Percentiles rank a stretch among this genome's conserved stretches.
Conservation (phyloP, 2,797 vertebrate species). For the Scolopax rusticola region DNA sequence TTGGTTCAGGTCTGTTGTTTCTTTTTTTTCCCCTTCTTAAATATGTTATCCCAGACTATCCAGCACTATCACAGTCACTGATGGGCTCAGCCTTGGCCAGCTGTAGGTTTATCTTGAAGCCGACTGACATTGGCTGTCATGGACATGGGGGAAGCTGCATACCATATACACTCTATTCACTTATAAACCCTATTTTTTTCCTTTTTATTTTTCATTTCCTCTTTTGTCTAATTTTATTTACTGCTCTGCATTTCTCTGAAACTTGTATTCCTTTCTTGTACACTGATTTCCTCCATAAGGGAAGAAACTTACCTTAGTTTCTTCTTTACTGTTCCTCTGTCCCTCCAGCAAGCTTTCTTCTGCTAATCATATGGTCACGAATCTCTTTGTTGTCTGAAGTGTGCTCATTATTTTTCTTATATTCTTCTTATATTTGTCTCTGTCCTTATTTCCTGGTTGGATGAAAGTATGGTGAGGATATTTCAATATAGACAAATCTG, state of each 20-base stretch:
- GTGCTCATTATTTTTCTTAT: background rate
- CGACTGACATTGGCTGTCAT: background rate
- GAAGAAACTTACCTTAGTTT: background rate
- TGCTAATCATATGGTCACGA: background rate
- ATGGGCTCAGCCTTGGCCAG: background rate
- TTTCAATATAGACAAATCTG: background rate
- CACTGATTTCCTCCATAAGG: background rate
- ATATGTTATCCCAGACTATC: background rate
- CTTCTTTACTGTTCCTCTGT: background rate
- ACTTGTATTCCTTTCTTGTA: background rate
- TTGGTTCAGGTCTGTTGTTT: background rate
- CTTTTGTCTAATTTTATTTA: background rate
- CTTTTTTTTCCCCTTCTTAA: background rate
- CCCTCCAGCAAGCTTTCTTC: background rate
- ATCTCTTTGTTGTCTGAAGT: background rate
- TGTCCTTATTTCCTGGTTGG: background rate
- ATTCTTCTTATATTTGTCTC: background rate
- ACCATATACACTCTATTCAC: background rate
- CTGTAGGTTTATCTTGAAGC: background rate
- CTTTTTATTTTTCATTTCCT: background rate
- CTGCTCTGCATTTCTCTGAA: background rate
- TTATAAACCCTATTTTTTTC: background rate
- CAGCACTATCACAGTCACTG: background rate
- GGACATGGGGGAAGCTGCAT: background rate
- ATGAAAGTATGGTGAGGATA: background rate